Conservation (phyloP, 2,797 vertebrate species). For the Saxicola maurus region DNA sequence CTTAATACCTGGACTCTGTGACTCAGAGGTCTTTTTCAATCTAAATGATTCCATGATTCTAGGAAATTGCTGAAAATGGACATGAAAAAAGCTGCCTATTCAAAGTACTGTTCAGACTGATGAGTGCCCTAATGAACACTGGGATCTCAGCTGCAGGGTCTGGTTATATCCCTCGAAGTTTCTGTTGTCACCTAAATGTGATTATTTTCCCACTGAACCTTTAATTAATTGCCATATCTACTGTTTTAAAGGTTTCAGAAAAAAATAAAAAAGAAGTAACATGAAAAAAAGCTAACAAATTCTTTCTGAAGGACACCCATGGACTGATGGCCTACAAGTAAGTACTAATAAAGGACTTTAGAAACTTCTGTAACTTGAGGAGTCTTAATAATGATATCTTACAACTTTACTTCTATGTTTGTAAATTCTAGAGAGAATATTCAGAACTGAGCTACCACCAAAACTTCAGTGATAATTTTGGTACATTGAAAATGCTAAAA, state of each 20-base stretch:
- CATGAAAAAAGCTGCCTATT: neutral
- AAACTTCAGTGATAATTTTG: neutral
- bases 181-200: neutral
- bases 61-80: neutral
- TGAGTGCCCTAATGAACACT: neutral
- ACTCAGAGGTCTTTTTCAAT: neutral
- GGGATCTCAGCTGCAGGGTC: neutral
- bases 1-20: neutral
- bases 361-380: neutral
- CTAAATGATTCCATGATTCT: neutral
- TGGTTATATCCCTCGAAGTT: neutral
- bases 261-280: neutral
- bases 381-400: neutral
- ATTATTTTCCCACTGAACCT: neutral
- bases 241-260: neutral
- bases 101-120: neutral
- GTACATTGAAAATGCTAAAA: neutral
- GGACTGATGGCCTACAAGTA: neutral
- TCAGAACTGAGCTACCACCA: rapidly evolving
- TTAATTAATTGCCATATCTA: neutral
- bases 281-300: neutral
- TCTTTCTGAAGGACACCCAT: neutral
- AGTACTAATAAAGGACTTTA: neutral
- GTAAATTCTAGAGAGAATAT: neutral
- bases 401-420: neutral